Conservation (phyloP, 2,888 invertebrate species). For the Morpho helenor region DNA sequence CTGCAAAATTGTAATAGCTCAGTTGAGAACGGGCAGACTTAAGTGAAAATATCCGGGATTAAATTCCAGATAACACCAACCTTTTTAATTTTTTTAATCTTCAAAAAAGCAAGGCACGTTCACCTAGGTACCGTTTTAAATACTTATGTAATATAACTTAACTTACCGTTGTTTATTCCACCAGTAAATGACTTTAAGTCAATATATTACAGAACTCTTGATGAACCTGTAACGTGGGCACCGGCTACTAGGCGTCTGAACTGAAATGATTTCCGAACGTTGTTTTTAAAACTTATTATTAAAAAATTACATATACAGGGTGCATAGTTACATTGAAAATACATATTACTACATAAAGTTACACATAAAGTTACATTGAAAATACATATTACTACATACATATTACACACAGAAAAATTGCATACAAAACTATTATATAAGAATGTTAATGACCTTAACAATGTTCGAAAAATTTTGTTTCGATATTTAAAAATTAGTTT, state of each 20-base stretch:
- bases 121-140: neutral
- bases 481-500: too few relatives aligned
- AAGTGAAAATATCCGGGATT: too few relatives aligned
- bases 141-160: neutral
- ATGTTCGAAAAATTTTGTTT: too few relatives aligned
- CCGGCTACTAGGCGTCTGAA: conserved; percentile 55
- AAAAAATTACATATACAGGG: conserved; percentile 51
- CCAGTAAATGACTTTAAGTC: conserved; percentile 19
- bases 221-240: conserved; percentile 43
- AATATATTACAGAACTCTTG: conserved; percentile 21
- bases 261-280: conserved; percentile 24
- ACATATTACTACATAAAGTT: too few relatives aligned
- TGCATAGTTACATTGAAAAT: conserved; percentile 16
- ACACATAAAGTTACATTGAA: conserved; percentile 1
- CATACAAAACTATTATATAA: neutral
- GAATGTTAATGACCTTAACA: too few relatives aligned
- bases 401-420: too few relatives aligned
- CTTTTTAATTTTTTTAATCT: too few relatives aligned
- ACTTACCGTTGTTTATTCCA: conserved; percentile 14
- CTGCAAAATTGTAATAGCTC: too few relatives aligned
- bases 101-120: too few relatives aligned
- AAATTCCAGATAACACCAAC: too few relatives aligned
- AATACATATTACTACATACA: neutral
- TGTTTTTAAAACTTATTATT: conserved; percentile 58
- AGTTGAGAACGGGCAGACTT: too few relatives aligned